Evolutionary conservation across 2,113 vertebrate genomes (phyloP).

Genomic region (Loxodonta africana): DNA sequence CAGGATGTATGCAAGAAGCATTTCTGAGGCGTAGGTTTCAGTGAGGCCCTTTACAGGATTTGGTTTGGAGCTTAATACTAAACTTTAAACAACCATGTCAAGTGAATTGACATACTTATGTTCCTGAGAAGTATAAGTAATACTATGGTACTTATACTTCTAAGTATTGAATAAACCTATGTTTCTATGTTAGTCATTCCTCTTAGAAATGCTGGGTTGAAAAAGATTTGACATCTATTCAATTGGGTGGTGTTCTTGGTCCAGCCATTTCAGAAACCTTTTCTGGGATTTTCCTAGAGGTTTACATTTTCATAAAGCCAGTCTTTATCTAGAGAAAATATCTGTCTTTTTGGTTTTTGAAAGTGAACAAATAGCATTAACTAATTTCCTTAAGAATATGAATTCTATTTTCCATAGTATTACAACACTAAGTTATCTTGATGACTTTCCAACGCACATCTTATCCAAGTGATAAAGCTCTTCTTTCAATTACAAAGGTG

Average conservation of each 20-base stretch:
- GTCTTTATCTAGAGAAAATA: constrained; percentile 29
- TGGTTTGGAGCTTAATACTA: neutral
- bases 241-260: neutral
- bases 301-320: constrained; percentile 13
- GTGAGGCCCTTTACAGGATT: neutral
- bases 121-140: constrained; percentile 16
- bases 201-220: constrained; percentile 10
- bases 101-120: neutral
- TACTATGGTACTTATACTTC: neutral
- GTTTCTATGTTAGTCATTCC: neutral
- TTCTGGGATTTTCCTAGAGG: neutral
- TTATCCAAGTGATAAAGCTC: neutral
- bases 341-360: neutral
- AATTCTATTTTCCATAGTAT: constrained; percentile 18
- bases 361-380: constrained; percentile 8
- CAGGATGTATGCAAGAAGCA: neutral
- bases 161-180: neutral
- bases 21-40: neutral
- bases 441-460: neutral
- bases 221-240: neutral
- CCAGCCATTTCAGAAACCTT: neutral
- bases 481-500: neutral
- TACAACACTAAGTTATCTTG: neutral
- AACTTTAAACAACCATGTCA: neutral
- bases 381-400: neutral